These are phyloP conservation scores for Gymnoscopelus braueri DNA, from an alignment of 2,797 vertebrate genomes.

Conservation along the genomic window DNA sequence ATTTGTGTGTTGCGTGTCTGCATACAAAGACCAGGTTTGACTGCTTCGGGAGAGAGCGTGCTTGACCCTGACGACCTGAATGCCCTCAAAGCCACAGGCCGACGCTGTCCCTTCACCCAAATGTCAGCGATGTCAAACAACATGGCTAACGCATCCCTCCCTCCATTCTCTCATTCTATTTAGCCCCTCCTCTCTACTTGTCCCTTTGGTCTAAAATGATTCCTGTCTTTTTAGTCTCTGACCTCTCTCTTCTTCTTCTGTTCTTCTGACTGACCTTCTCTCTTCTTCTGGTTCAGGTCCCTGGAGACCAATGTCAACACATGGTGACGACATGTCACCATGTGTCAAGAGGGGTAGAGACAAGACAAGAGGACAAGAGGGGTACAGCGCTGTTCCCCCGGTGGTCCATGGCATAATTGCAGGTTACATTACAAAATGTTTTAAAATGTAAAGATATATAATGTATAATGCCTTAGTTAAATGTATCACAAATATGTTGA, in stretches of 20 bases:
- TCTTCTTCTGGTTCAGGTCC: conserved; percentile 25
- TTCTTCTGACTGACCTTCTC: not conserved
- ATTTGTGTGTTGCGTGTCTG: conserved; percentile 32
- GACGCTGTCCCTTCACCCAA: conserved; percentile 50
- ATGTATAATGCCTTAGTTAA: too few relatives aligned
- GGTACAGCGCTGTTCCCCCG: not conserved
- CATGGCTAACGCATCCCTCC: not conserved
- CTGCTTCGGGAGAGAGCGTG: conserved; percentile 41
- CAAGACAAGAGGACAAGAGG: conserved; percentile 40
- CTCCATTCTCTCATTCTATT: not conserved
- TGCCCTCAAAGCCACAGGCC: conserved; percentile 46
- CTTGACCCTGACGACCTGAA: conserved; percentile 59
- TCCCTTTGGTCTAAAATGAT: not conserved
- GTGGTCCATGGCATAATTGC: too few relatives aligned
- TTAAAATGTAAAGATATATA: too few relatives aligned
- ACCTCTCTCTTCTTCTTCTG: conserved; percentile 16
- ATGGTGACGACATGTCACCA: conserved; percentile 69
- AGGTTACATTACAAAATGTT: too few relatives aligned
- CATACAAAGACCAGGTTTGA: conserved; percentile 24
- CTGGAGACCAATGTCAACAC: conserved; percentile 58
- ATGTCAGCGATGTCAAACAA: conserved; percentile 54
- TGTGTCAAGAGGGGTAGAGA: too few relatives aligned
- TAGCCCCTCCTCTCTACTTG: not conserved
- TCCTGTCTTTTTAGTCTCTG: conserved; percentile 5
- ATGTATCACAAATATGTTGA: too few relatives aligned